phyloP scores from a whole-genome alignment of 2,113 vertebrate species.

The Pipa parva region DNA sequence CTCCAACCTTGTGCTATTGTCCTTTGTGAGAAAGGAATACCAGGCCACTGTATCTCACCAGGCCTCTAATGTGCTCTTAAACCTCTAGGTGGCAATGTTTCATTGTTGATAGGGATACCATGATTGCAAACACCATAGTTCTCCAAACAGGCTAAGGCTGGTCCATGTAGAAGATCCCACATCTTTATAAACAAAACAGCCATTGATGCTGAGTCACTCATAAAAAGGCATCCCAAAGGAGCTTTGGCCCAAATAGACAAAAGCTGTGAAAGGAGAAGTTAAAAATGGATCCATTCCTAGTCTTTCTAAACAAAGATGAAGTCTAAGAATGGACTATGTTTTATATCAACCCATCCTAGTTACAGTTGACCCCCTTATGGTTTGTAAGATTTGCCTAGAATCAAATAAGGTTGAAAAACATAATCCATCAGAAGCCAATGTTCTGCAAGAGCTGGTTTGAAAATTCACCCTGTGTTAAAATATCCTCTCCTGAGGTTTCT shows the following conservation, averaged over 20 bases:
- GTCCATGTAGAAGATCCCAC: background rate
- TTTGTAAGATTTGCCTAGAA: background rate
- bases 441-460: conserved; percentile 20
- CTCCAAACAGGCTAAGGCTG: background rate
- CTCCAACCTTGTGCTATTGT: conserved; percentile 23
- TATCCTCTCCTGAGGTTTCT: background rate
- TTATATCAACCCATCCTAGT: background rate
- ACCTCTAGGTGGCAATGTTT: conserved; percentile 18
- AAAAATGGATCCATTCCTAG: background rate
- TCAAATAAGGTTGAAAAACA: background rate
- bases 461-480: conserved; percentile 35
- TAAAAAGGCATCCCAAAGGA: background rate
- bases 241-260: background rate
- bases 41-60: background rate
- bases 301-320: background rate
- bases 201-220: background rate
- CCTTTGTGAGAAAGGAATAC: background rate
- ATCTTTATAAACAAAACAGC: background rate
- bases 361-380: background rate
- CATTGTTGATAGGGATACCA: background rate
- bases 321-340: background rate
- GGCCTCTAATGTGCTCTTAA: conserved; percentile 22
- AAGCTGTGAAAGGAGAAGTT: background rate
- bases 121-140: background rate
- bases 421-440: conserved; percentile 5